phyloP scores from a whole-genome alignment of 2,113 vertebrate species.

The Ceuthmochares aereus region DNA sequence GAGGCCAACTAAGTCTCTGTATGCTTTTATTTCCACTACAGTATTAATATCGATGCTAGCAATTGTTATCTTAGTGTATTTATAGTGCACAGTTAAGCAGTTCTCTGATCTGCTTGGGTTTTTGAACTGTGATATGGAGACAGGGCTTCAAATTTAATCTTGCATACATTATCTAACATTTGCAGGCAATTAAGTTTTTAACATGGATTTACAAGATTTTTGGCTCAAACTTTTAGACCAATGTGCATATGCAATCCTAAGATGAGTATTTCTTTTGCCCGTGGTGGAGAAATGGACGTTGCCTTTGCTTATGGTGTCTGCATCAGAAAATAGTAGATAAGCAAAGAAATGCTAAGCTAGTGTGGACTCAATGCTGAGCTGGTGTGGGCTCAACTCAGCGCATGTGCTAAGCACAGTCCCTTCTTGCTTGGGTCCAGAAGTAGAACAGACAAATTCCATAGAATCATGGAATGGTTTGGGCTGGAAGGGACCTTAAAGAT shows the following conservation, averaged over 20 bases:
- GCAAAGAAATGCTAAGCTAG: not conserved
- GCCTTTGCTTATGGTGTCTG: not conserved
- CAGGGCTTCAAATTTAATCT: not conserved
- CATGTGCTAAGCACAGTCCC: not conserved
- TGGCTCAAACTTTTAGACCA: not conserved
- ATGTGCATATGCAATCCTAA: not conserved
- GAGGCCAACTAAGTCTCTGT: not conserved
- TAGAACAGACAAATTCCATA: not conserved
- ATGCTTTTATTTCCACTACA: not conserved
- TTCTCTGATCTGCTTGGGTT: not conserved
- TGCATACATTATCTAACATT: not conserved
- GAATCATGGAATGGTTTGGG: too few relatives aligned
- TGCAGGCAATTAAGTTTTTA: not conserved
- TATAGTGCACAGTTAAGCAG: not conserved
- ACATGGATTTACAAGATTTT: not conserved
- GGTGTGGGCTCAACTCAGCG: too few relatives aligned
- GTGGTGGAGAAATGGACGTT: not conserved
- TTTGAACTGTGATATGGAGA: not conserved
- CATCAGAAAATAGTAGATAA: not conserved
- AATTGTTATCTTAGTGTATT: not conserved
- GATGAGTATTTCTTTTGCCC: not conserved
- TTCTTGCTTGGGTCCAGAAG: not conserved
- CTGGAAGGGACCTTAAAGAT: too few relatives aligned
- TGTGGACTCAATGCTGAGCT: not conserved
- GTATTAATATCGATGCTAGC: not conserved